Base-by-base conservation (phyloP, 2,797 vertebrate species). In the Phalanger gymnotis region DNA sequence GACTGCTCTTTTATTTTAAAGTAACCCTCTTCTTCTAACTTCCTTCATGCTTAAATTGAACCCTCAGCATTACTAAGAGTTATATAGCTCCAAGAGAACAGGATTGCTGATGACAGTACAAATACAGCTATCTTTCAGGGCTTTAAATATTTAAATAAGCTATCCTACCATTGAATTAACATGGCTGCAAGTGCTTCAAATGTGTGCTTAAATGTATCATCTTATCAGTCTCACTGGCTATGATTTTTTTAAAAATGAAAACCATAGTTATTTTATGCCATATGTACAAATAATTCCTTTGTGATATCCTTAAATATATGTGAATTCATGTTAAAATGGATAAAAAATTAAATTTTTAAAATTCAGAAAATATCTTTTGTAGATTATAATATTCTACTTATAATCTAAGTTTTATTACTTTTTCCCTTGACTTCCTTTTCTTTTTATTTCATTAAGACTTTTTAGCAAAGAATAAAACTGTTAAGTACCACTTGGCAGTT, bases 1-100 rank as follows among this genome's bases (percentile, higher is more conserved):
- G 31, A 87, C 22, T 87, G 73, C 40, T 87, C 73, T 30, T 57
- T 93, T 93, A 54, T 90, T 96, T 95, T 89, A 51, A 92, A 92
- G 91, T 92, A 94, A 73, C 91, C 54, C 6, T 55, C 51, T 93
- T 53, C 93, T 87, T 34, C 53, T 94, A 53, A 53, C 90, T 89
- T 57, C 9, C n/a, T 47, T 34, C 22, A 4, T 52, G 14, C 53
- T 28, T 90, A 87, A 96, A 90, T 55, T 91, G n/a, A 90, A 81
- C 6, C 6, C 53, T 66, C 28, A 19, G 53, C 53, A 28, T 11
- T 30, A 22, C 54, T 93, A 14, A 54, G 34, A 53, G 66, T 52
- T 81, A 34, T 13, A 0, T 87, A 91, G 53, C 87, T n/a, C 54
- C 53, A 40, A 56, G 89, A 95, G 57, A 54, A 14, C 54, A 93